phyloP scores from a whole-genome alignment of 1,140 invertebrate species.

The Drosophila lacertosa region DNA sequence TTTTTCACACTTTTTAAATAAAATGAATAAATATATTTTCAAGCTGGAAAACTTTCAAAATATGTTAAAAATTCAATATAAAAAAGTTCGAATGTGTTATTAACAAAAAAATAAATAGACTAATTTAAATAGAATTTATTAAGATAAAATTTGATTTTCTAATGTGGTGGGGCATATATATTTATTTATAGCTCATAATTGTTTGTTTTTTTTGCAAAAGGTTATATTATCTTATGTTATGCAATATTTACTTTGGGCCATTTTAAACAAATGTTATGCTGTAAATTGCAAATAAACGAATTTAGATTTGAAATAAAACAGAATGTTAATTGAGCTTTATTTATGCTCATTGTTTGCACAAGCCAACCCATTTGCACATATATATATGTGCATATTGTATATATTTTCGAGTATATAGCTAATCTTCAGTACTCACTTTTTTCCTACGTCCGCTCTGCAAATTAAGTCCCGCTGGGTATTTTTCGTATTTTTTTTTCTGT shows the following conservation, averaged over 20 bases:
- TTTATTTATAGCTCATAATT: background rate
- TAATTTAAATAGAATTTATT: too few relatives aligned
- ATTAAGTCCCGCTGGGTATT: constrained; percentile 4
- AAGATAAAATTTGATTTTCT: too few relatives aligned
- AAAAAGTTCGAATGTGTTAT: too few relatives aligned
- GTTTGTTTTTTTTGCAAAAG: background rate
- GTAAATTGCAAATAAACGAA: background rate
- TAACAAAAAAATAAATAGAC: too few relatives aligned
- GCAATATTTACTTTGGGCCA: background rate
- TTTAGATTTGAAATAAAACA: constrained; percentile 8
- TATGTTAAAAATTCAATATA: background rate
- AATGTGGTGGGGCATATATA: background rate
- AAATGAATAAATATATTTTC: too few relatives aligned
- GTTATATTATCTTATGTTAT: background rate
- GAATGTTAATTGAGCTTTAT: constrained; percentile 21
- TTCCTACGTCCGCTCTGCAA: background rate
- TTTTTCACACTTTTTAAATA: too few relatives aligned
- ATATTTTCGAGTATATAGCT: background rate
- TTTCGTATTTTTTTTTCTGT: constrained; percentile 2
- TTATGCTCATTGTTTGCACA: constrained; percentile 12
- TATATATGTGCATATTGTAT: background rate
- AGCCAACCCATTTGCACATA: background rate
- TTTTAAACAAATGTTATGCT: background rate
- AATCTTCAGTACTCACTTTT: constrained; percentile 11
- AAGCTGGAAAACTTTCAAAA: too few relatives aligned